phyloP scores from a whole-genome alignment of 2,888 invertebrate genomes.

The Trilocha varians region DNA sequence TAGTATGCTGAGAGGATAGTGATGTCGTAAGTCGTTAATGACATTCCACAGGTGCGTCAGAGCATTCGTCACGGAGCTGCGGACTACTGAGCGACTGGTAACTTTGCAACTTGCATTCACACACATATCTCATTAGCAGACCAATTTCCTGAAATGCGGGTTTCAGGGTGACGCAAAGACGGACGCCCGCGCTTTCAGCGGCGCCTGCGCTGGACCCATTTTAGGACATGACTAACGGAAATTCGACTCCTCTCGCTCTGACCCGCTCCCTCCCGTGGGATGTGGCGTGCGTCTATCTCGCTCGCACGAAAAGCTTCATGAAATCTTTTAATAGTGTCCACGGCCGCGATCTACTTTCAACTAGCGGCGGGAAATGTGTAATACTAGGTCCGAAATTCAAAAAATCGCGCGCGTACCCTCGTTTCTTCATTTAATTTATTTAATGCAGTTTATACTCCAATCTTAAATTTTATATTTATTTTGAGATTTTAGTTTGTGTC shows the following conservation, averaged over 20 bases:
- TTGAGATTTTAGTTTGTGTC: conserved; percentile 1
- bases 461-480: conserved; percentile 1
- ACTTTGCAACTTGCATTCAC: conserved; percentile 48
- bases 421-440: conserved; percentile 7
- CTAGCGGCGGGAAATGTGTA: conserved; percentile 66
- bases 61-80: conserved; percentile 46
- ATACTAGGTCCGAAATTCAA: conserved; percentile 37
- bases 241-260: conserved; percentile 74
- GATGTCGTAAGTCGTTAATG: conserved; percentile 58
- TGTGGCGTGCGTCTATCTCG: conserved; percentile 50
- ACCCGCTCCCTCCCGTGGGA: conserved; percentile 65
- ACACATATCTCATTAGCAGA: conserved; percentile 33
- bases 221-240: conserved; percentile 82
- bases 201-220: conserved; percentile 77
- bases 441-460: conserved; percentile 2
- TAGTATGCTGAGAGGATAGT: conserved; percentile 30
- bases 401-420: conserved; percentile 32
- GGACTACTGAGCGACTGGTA: conserved; percentile 33
- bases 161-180: conserved; percentile 67
- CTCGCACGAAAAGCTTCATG: conserved; percentile 70
- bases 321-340: conserved; percentile 75
- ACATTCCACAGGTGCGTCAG: conserved; percentile 64
- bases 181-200: conserved; percentile 72
- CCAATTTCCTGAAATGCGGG: conserved; percentile 68
- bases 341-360: conserved; percentile 74